These are phyloP conservation scores for Macaria liturata DNA, from an alignment of 2,888 invertebrate genomes.

Conservation along the genomic window DNA sequence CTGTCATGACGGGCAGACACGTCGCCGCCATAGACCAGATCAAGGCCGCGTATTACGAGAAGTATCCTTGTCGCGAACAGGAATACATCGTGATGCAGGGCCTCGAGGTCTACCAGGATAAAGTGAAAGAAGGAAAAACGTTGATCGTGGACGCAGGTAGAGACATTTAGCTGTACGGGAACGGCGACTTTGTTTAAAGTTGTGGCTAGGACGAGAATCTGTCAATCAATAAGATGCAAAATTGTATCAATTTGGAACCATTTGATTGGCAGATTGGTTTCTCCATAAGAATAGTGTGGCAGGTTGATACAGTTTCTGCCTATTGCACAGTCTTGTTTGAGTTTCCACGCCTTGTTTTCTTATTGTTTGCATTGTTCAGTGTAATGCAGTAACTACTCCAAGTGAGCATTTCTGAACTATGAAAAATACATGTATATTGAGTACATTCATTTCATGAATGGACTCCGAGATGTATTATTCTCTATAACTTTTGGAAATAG, in stretches of 20 bases:
- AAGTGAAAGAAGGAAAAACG: neutral
- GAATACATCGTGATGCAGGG: conserved; percentile 51
- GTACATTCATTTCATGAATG: no score
- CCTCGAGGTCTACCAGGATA: conserved; percentile 4
- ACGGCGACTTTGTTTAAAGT: neutral
- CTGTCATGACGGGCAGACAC: conserved; percentile 54
- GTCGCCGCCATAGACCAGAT: conserved; percentile 48
- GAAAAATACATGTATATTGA: neutral
- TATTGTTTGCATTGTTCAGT: conserved; percentile 10
- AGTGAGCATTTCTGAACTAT: conserved; percentile 5
- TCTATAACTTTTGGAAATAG: neutral
- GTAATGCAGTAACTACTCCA: conserved; percentile 1
- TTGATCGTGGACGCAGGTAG: conserved; percentile 30
- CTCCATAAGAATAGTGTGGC: no score
- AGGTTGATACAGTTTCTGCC: neutral
- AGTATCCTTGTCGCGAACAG: conserved; percentile 49
- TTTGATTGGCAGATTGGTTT: no score
- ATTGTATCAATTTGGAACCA: no score
- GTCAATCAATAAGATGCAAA: no score
- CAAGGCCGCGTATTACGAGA: conserved; percentile 50
- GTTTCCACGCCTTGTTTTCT: neutral
- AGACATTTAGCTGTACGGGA: conserved; percentile 16
- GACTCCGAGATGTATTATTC: no score
- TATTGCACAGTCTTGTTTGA: conserved; percentile 13
- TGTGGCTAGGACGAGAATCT: no score